Conservation (phyloP, 2,888 invertebrate genomes). For the Geophilus truncorum region DNA sequence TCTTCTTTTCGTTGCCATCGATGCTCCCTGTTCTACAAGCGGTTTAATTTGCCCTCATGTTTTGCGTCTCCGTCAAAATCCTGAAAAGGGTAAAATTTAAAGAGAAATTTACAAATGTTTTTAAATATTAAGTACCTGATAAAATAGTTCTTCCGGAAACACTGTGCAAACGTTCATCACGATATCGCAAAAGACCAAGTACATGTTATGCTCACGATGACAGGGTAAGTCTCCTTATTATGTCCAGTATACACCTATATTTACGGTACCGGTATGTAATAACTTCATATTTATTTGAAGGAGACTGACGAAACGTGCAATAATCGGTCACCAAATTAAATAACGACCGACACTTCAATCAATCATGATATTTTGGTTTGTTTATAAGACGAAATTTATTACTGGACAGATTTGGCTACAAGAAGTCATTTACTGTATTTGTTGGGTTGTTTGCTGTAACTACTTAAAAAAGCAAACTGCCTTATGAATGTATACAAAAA, state of each 20-base stretch:
- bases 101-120: no score
- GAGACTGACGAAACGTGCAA: not conserved
- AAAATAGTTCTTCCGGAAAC: not conserved
- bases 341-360: no score
- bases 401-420: no score
- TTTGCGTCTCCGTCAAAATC: not conserved
- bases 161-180: not conserved
- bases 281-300: not conserved
- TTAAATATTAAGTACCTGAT: no score
- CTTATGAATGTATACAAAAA: no score
- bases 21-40: not conserved
- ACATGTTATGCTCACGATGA: not conserved
- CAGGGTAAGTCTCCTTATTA: not conserved
- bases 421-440: no score
- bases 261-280: not conserved
- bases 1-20: conserved; percentile 14
- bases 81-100: not conserved
- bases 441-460: no score
- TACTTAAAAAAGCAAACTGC: no score
- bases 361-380: no score
- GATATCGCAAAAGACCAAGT: not conserved
- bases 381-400: no score
- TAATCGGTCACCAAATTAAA: not conserved
- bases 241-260: not conserved
- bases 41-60: not conserved